A percentile compares a stretch with the other conserved stretches of the same genome.
Evolutionary conservation across 1,140 invertebrate species (phyloP).

Genomic region (Maconellicoccus hirsutus): DNA sequence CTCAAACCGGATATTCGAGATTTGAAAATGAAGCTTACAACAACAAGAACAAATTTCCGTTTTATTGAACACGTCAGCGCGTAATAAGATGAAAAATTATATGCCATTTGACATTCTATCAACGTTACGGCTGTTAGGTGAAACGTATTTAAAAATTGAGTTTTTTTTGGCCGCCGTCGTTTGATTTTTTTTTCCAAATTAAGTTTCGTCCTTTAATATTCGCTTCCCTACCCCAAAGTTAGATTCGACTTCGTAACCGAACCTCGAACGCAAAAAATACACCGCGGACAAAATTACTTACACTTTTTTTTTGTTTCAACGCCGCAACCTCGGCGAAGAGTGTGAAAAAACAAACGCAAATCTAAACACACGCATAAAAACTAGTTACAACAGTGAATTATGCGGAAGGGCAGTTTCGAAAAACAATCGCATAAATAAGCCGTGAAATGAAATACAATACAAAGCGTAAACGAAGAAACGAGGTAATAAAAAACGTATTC

Average conservation of each 20-base stretch:
- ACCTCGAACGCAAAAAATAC: neutral
- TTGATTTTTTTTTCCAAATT: neutral
- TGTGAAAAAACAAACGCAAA: slow-evolving; percentile 9
- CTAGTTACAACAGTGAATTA: slow-evolving; percentile 2
- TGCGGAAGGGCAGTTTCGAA: neutral
- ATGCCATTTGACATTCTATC: slow-evolving; percentile 8
- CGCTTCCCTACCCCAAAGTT: no score
- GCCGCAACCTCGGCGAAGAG: neutral
- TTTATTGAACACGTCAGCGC: neutral
- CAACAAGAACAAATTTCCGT: slow-evolving; percentile 8
- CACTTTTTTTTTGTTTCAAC: slow-evolving; percentile 9
- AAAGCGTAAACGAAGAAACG: neutral
- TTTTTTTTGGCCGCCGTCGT: neutral
- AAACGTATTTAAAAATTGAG: slow-evolving; percentile 1
- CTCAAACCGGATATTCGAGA: slow-evolving; percentile 1
- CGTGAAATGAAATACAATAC: slow-evolving; percentile 9
- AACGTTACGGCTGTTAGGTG: neutral
- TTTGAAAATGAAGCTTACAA: slow-evolving; percentile 9
- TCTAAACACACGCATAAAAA: neutral
- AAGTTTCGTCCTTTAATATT: neutral
- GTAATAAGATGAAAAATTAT: slow-evolving; percentile 10
- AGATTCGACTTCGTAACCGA: neutral
- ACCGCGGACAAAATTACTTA: neutral
- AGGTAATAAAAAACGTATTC: slow-evolving; percentile 1
- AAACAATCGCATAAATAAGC: slow-evolving; percentile 9